Conservation (phyloP, 2,113 vertebrate genomes). For the Psephotus haematonotus region DNA sequence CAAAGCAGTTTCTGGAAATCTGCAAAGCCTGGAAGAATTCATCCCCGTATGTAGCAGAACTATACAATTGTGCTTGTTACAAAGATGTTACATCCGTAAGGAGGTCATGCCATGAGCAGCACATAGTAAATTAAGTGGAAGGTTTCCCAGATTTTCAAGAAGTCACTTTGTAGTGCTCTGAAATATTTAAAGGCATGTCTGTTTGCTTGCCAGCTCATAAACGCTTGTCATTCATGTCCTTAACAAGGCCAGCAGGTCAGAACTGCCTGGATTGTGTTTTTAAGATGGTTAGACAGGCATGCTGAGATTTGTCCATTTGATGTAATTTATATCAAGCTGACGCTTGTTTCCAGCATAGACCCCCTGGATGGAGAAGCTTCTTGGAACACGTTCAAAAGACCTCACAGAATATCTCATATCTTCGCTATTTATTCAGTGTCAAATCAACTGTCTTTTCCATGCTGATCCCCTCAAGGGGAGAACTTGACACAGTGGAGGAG, state of each 20-base stretch:
- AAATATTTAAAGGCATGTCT: conserved; percentile 64
- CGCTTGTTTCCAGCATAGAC: conserved; percentile 38
- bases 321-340: conserved; percentile 54
- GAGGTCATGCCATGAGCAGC: conserved; percentile 7
- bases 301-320: conserved; percentile 68
- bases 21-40: neutral
- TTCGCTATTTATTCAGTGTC: conserved; percentile 27
- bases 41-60: neutral
- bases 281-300: conserved; percentile 9
- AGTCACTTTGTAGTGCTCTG: conserved; percentile 54
- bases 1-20: neutral
- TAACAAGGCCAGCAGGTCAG: conserved; percentile 43
- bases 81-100: conserved; percentile 22
- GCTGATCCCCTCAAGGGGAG: conserved; percentile 32
- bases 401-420: conserved; percentile 36
- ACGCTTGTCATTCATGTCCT: conserved; percentile 57
- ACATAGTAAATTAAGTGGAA: conserved; percentile 35
- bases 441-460: conserved; percentile 19
- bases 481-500: neutral
- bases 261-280: conserved; percentile 43
- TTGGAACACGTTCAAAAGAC: conserved; percentile 36
- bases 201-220: conserved; percentile 55
- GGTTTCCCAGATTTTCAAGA: conserved; percentile 29
- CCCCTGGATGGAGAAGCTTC: conserved; percentile 26
- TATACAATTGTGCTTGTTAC: neutral